These are phyloP conservation scores for Myotis yumanensis DNA, from an alignment of 2,113 vertebrate species.

Conservation along the genomic window DNA sequence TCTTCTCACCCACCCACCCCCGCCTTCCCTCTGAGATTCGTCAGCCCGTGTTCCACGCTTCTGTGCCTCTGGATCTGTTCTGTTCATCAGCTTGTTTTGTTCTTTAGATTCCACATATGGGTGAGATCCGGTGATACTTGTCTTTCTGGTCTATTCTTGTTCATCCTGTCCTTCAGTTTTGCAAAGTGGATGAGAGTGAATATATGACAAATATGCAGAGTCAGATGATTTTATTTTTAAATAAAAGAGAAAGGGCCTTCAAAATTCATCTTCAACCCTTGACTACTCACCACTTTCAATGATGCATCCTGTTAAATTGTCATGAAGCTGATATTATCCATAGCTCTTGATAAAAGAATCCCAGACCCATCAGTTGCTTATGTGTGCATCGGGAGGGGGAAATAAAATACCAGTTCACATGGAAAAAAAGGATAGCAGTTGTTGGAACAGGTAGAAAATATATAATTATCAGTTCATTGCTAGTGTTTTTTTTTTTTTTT, in stretches of 20 bases:
- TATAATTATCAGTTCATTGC: not conserved
- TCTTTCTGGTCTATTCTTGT: not conserved
- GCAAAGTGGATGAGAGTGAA: not conserved
- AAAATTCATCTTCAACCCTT: constrained; percentile 7
- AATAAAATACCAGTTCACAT: constrained; percentile 21
- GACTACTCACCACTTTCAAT: not conserved
- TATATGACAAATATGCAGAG: not conserved
- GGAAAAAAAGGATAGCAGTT: not conserved
- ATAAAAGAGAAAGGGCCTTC: not conserved
- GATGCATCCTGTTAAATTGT: not conserved
- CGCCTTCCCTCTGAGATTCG: too few relatives aligned
- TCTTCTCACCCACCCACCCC: too few relatives aligned
- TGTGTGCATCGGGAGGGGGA: not conserved
- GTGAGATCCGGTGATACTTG: too few relatives aligned
- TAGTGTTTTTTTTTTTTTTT: not conserved
- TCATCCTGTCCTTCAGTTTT: not conserved
- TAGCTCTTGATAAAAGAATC: constrained; percentile 21
- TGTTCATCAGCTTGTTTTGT: too few relatives aligned
- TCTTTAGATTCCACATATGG: too few relatives aligned
- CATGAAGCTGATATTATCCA: not conserved
- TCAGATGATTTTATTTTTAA: not conserved
- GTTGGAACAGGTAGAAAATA: not conserved
- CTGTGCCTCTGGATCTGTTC: too few relatives aligned
- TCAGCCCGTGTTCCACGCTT: too few relatives aligned
- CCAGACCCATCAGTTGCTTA: not conserved